Percentiles rank a stretch among this genome's conserved stretches.
Conservation (phyloP, 2,113 vertebrate species). For the Misgurnus mizolepis region DNA sequence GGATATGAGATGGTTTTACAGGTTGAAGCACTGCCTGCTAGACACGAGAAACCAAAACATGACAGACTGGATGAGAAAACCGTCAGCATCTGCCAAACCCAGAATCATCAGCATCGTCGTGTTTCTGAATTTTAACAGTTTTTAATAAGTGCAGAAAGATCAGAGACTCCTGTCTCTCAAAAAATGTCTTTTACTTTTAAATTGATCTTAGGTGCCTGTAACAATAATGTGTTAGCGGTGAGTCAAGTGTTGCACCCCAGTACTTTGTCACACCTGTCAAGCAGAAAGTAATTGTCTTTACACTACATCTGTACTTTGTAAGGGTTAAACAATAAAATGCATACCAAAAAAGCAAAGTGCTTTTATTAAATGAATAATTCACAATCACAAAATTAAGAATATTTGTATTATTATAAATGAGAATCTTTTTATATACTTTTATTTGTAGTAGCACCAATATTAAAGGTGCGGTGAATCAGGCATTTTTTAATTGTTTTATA, state of each 20-base stretch:
- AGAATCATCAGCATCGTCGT: background rate
- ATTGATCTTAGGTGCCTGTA: background rate
- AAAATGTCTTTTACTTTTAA: background rate
- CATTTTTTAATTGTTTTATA: no score
- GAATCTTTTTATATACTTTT: no score
- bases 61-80: slow-evolving; percentile 24
- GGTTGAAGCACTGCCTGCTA: background rate
- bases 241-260: background rate
- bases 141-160: background rate
- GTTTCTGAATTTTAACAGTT: background rate
- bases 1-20: background rate
- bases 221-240: background rate
- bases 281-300: background rate
- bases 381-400: no score
- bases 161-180: background rate
- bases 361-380: no score
- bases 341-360: background rate
- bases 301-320: background rate
- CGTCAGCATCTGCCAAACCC: slow-evolving; percentile 25
- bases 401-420: no score
- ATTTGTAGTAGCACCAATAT: no score
- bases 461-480: no score
- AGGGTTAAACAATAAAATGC: background rate
- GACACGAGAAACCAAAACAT: slow-evolving; percentile 14
- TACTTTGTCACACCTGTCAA: background rate